Evolutionary conservation across 2,797 vertebrate genomes (phyloP).

Genomic region (Intellagama lesueurii): DNA sequence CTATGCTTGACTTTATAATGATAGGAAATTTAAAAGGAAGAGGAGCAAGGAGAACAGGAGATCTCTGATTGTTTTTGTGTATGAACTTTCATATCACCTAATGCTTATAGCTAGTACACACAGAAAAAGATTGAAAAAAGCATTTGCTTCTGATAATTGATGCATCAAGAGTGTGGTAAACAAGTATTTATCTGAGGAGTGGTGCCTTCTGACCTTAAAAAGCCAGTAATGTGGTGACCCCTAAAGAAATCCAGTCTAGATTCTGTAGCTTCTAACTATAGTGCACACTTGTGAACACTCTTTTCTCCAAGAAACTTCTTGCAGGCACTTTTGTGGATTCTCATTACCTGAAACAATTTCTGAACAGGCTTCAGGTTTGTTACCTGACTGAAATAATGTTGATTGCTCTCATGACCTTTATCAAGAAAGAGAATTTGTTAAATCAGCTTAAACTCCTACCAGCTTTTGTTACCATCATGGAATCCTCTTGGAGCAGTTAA

Average conservation of each 20-base stretch:
- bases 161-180: too few species aligned
- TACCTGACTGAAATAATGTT: not conserved
- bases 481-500: not conserved
- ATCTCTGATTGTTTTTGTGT: not conserved
- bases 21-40: not conserved
- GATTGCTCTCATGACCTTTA: not conserved
- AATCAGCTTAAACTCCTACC: not conserved
- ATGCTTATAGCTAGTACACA: not conserved
- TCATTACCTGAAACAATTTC: too few species aligned
- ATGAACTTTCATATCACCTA: not conserved
- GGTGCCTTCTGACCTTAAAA: too few species aligned
- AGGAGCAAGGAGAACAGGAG: not conserved
- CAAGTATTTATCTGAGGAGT: too few species aligned
- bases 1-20: not conserved
- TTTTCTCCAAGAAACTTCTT: too few species aligned
- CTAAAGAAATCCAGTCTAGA: too few species aligned
- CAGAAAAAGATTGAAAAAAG: not conserved
- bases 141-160: too few species aligned
- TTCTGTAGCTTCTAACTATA: too few species aligned
- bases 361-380: too few species aligned
- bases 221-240: too few species aligned
- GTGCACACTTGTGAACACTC: too few species aligned
- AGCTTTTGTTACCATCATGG: not conserved
- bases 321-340: not conserved
- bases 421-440: not conserved